A percentile compares a stretch with the other conserved stretches of the same genome.
Conservation (phyloP, 2,113 vertebrate species). For the Sclerurus mexicanus region DNA sequence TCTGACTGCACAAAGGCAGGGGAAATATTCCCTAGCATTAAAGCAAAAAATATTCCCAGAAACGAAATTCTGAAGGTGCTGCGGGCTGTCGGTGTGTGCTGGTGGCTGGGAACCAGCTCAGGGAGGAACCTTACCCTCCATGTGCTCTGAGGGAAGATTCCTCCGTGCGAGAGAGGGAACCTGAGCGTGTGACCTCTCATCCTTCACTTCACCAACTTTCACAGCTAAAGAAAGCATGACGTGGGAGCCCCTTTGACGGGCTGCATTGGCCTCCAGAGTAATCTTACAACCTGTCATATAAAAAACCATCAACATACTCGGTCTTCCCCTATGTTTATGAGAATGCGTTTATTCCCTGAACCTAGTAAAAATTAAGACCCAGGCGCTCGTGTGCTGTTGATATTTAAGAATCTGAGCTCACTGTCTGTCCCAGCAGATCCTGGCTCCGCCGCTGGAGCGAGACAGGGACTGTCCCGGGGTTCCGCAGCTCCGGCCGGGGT, state of each 20-base stretch:
- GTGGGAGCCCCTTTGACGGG: neutral
- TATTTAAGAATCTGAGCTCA: neutral
- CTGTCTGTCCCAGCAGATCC: neutral
- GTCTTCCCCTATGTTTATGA: neutral
- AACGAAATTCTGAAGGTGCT: neutral
- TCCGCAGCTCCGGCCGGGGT: neutral
- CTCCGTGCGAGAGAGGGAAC: neutral
- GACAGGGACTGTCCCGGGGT: neutral
- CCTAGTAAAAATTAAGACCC: neutral
- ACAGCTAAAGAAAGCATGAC: neutral
- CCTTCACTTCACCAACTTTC: neutral
- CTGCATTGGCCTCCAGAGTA: neutral
- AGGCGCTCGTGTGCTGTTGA: neutral
- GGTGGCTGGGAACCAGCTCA: neutral
- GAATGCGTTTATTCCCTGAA: neutral
- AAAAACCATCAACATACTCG: rapidly evolving
- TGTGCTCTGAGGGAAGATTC: neutral
- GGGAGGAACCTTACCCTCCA: neutral
- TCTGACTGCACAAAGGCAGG: neutral
- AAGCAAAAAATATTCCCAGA: no score
- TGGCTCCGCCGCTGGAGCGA: neutral
- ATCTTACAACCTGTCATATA: neutral
- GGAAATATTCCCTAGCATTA: neutral
- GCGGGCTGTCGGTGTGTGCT: rapidly evolving
- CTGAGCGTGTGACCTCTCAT: neutral